Percentiles rank a stretch among this genome's conserved stretches.
Conservation (phyloP, 2,797 vertebrate species). For the Rallus crepitans region DNA sequence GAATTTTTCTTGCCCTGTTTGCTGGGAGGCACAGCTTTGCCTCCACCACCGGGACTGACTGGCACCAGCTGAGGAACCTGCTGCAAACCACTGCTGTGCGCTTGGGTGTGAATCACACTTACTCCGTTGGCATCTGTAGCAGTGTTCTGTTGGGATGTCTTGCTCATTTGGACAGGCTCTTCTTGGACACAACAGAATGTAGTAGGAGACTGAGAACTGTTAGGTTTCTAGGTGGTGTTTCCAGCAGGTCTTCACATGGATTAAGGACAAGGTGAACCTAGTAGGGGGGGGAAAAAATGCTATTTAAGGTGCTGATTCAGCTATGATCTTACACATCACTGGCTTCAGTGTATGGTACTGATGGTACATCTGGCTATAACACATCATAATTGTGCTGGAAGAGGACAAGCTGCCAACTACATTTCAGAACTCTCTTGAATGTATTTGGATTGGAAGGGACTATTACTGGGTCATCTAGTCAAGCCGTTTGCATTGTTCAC, state of each 20-base stretch:
- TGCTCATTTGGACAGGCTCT: constrained; percentile 91
- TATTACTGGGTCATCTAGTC: constrained; percentile 63
- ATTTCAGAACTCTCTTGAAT: constrained; percentile 32
- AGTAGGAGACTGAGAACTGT: not conserved
- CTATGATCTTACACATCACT: not conserved
- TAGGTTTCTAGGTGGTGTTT: constrained; percentile 28
- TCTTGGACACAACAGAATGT: constrained; percentile 52
- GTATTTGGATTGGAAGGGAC: constrained; percentile 61
- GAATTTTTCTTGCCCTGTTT: constrained; percentile 90
- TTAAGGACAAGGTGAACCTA: constrained; percentile 55
- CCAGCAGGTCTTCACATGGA: constrained; percentile 69
- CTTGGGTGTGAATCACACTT: constrained; percentile 87
- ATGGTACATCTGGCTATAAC: not conserved
- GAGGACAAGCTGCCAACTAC: constrained; percentile 14
- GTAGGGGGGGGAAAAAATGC: not conserved
- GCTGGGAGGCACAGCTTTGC: constrained; percentile 87
- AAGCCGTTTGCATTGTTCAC: constrained; percentile 47
- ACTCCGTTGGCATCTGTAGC: constrained; percentile 84
- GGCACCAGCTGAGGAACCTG: constrained; percentile 90
- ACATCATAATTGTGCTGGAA: constrained; percentile 4
- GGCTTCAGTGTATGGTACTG: not conserved
- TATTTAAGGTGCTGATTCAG: constrained; percentile 35
- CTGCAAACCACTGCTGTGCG: constrained; percentile 84
- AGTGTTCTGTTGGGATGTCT: constrained; percentile 83
- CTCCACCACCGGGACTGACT: constrained; percentile 84